These are phyloP conservation scores for Rambutsinella grinnellia DNA, from an alignment of 2,888 invertebrate genomes.

Conservation along the genomic window DNA sequence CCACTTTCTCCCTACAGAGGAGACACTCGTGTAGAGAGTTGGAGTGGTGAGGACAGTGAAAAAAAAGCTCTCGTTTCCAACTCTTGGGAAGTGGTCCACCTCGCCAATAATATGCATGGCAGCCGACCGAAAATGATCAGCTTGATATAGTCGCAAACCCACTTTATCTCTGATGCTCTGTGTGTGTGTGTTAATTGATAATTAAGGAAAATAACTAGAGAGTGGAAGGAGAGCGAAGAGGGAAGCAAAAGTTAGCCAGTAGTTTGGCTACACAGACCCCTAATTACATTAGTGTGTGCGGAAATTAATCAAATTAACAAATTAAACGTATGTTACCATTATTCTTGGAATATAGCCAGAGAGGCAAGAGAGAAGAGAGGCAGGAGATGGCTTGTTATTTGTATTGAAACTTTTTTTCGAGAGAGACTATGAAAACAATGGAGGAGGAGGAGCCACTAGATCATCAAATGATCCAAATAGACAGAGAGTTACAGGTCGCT, in stretches of 20 bases:
- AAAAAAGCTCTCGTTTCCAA: too few species aligned
- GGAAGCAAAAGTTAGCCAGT: slow-evolving; percentile 20
- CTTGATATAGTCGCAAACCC: slow-evolving; percentile 12
- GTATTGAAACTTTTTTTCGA: too few species aligned
- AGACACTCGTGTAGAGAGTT: too few species aligned
- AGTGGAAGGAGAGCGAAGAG: slow-evolving; percentile 8
- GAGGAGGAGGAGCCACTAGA: too few species aligned
- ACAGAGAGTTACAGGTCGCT: too few species aligned
- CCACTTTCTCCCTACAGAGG: too few species aligned
- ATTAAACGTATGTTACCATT: slow-evolving; percentile 51
- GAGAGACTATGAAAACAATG: too few species aligned
- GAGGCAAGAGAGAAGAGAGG: slow-evolving; percentile 4
- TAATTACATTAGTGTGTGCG: slow-evolving; percentile 56
- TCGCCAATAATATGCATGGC: slow-evolving; percentile 4
- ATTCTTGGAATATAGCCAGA: slow-evolving; percentile 47
- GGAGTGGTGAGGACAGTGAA: too few species aligned
- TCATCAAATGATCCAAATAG: too few species aligned
- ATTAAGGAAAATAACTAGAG: slow-evolving; percentile 50
- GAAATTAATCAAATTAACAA: slow-evolving; percentile 59
- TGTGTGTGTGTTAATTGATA: slow-evolving; percentile 51
- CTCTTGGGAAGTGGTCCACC: too few species aligned
- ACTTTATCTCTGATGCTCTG: background rate
- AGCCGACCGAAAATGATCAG: slow-evolving; percentile 45
- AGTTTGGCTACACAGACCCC: slow-evolving; percentile 20
- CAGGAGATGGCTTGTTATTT: background rate